A percentile compares a stretch with the other conserved stretches of the same genome.
phyloP scores from a whole-genome alignment of 2,113 vertebrate species.

The Oreochromis niloticus region DNA sequence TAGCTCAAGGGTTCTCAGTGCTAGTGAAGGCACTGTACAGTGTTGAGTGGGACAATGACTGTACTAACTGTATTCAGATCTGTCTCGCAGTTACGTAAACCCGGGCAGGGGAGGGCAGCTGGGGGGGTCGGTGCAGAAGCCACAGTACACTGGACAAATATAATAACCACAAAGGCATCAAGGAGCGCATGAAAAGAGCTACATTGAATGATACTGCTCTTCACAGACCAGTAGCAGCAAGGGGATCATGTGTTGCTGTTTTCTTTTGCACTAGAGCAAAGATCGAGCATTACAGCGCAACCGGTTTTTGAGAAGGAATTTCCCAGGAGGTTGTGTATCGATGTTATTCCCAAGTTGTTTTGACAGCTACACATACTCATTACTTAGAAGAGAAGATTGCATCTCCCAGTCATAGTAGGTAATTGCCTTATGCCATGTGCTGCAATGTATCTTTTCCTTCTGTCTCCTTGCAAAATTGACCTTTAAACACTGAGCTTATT shows the following conservation, averaged over 20 bases:
- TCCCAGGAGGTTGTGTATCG: slow-evolving; percentile 18
- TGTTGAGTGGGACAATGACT: slow-evolving; percentile 66
- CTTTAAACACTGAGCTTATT: slow-evolving; percentile 63
- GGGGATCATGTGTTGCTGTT: slow-evolving; percentile 27
- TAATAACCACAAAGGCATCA: slow-evolving; percentile 66
- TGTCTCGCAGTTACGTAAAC: slow-evolving; percentile 64
- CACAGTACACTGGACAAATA: slow-evolving; percentile 76
- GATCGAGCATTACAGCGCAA: background rate
- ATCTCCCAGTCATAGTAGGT: slow-evolving; percentile 38
- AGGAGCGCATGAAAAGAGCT: slow-evolving; percentile 60
- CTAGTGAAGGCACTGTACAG: slow-evolving; percentile 56
- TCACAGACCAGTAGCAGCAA: slow-evolving; percentile 47
- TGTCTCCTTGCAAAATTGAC: slow-evolving; percentile 53
- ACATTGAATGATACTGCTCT: slow-evolving; percentile 58
- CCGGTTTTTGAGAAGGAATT: slow-evolving; percentile 1
- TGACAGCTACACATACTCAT: slow-evolving; percentile 38
- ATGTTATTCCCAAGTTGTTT: slow-evolving; percentile 39
- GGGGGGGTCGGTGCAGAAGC: slow-evolving; percentile 60
- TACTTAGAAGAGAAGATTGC: slow-evolving; percentile 31
- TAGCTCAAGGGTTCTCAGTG: slow-evolving; percentile 57
- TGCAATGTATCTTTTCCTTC: slow-evolving; percentile 42
- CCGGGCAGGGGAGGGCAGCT: slow-evolving; percentile 41
- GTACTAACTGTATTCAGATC: slow-evolving; percentile 67
- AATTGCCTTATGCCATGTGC: slow-evolving; percentile 48
- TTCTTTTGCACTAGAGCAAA: slow-evolving; percentile 27